phyloP scores from a whole-genome alignment of 2,888 invertebrate genomes.

The Operophtera brumata region DNA sequence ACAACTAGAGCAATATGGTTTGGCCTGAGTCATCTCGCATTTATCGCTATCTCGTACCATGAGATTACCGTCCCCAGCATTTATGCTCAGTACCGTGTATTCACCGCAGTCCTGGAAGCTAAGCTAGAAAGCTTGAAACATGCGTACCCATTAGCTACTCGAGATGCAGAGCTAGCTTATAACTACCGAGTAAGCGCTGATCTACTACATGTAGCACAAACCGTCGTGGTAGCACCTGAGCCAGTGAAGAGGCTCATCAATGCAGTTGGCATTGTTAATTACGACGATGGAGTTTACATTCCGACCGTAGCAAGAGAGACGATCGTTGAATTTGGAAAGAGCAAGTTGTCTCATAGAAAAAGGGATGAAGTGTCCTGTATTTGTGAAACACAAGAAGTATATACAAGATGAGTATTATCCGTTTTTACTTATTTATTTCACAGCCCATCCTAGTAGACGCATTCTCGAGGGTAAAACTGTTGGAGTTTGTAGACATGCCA shows the following conservation, averaged over 20 bases:
- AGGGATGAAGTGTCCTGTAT: too few species aligned
- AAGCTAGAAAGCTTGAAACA: conserved; percentile 18
- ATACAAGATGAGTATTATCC: too few species aligned
- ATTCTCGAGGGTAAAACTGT: too few species aligned
- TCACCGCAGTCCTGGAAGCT: conserved; percentile 12
- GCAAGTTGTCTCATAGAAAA: too few species aligned
- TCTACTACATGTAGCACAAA: conserved; percentile 14
- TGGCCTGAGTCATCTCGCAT: not conserved
- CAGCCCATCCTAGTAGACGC: too few species aligned
- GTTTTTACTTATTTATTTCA: too few species aligned
- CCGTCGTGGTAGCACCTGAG: conserved; percentile 20
- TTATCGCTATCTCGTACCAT: not conserved
- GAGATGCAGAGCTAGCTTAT: conserved; percentile 9
- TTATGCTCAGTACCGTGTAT: not conserved
- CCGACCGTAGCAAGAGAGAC: too few species aligned
- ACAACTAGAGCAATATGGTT: not conserved
- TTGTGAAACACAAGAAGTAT: too few species aligned
- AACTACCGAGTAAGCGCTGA: conserved; percentile 13
- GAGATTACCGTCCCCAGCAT: not conserved
- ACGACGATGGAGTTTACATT: too few species aligned
- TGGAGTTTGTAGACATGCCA: not conserved
- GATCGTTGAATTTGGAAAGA: too few species aligned
- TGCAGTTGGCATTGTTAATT: conserved; percentile 12
- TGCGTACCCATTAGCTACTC: conserved; percentile 17
- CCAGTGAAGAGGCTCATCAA: conserved; percentile 15